A percentile compares a stretch with the other conserved stretches of the same genome.
These are phyloP conservation scores for Pardosa pseudoannulata DNA, from an alignment of 2,888 invertebrate species.

Conservation along the genomic window DNA sequence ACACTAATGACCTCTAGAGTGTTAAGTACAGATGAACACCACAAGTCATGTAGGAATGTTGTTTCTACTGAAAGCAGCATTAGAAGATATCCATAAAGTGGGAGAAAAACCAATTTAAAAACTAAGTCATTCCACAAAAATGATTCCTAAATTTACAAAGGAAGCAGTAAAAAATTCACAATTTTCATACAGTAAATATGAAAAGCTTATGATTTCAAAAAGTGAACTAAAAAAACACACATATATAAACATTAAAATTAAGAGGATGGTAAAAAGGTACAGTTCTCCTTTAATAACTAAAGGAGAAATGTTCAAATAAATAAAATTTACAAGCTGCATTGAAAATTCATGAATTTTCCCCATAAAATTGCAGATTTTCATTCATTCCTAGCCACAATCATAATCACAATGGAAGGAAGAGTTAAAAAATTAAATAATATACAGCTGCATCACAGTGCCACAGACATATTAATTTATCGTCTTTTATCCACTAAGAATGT, in stretches of 20 bases:
- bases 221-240: slow-evolving; percentile 38
- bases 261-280: slow-evolving; percentile 31
- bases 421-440: slow-evolving; percentile 68
- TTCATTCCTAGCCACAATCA: slow-evolving; percentile 70
- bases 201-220: slow-evolving; percentile 45
- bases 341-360: slow-evolving; percentile 43
- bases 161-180: slow-evolving; percentile 28
- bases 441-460: slow-evolving; percentile 72
- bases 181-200: slow-evolving; percentile 52
- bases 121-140: slow-evolving; percentile 9
- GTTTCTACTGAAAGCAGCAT: slow-evolving; percentile 70
- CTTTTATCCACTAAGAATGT: slow-evolving; percentile 67
- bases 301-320: slow-evolving; percentile 48
- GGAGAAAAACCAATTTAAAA: slow-evolving; percentile 3
- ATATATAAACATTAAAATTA: slow-evolving; percentile 49
- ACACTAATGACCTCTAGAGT: slow-evolving; percentile 71
- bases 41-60: slow-evolving; percentile 72
- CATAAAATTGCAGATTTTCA: slow-evolving; percentile 26
- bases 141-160: slow-evolving; percentile 38
- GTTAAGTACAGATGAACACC: slow-evolving; percentile 73
- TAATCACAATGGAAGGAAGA: slow-evolving; percentile 72
- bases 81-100: slow-evolving; percentile 22
- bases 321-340: slow-evolving; percentile 64
- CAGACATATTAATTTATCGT: slow-evolving; percentile 34
- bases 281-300: slow-evolving; percentile 23